These are phyloP conservation scores for Eulemur rufifrons DNA, from an alignment of 2,113 vertebrate species.

Conservation along the genomic window DNA sequence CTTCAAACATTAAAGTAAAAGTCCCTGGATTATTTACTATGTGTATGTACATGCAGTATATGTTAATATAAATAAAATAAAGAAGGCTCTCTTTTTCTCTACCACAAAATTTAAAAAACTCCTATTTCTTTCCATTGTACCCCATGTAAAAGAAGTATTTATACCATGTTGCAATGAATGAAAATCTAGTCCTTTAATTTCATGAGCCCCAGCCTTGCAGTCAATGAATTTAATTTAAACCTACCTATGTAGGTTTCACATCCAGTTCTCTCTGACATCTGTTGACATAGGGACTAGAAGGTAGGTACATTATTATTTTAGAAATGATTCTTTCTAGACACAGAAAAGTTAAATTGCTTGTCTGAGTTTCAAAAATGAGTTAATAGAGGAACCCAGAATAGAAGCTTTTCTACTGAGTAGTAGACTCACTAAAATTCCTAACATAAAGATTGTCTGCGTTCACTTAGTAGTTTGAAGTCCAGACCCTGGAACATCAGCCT, in stretches of 20 bases:
- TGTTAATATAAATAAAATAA: not conserved
- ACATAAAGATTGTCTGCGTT: not conserved
- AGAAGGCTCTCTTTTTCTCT: slow-evolving; percentile 42
- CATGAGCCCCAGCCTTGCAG: not conserved
- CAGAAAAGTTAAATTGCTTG: slow-evolving; percentile 27
- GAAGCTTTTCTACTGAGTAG: not conserved
- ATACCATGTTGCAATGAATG: not conserved
- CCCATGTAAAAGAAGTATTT: not conserved
- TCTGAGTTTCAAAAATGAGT: slow-evolving; percentile 33
- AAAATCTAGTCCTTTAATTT: slow-evolving; percentile 31
- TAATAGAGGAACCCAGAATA: slow-evolving; percentile 18
- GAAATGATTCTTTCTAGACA: slow-evolving; percentile 34
- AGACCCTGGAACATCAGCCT: not conserved
- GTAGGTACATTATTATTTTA: slow-evolving; percentile 24
- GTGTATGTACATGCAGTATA: not conserved
- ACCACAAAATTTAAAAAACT: not conserved
- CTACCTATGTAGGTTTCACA: not conserved
- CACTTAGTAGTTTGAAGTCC: not conserved
- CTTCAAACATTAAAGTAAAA: not conserved
- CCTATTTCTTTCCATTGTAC: not conserved
- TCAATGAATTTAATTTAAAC: not conserved
- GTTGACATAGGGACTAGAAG: not conserved
- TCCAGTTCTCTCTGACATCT: not conserved
- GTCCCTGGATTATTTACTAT: not conserved
- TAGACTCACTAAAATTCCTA: not conserved